Conservation (phyloP, 2,888 invertebrate species). For the Drosophila affinis region DNA sequence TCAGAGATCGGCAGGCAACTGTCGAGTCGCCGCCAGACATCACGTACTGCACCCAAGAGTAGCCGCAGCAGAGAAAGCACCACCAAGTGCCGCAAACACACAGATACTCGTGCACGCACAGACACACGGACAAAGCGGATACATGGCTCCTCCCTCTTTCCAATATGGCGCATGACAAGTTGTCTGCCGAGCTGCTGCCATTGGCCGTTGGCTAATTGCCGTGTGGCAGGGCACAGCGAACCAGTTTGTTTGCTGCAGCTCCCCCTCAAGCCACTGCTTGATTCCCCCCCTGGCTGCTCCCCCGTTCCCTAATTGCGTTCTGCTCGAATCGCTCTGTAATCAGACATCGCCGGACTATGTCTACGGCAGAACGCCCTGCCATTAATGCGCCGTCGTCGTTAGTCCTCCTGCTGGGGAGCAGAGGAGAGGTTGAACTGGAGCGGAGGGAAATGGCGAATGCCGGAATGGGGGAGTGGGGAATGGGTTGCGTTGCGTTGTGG, state of each 20-base stretch:
- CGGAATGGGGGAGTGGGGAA: background rate
- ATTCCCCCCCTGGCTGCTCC: slow-evolving; percentile 3
- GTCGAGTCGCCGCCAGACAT: slow-evolving; percentile 57
- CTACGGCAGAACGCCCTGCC: slow-evolving; percentile 55
- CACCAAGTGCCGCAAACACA: background rate
- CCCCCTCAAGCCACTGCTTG: background rate
- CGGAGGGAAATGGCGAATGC: background rate
- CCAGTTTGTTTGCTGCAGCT: no score
- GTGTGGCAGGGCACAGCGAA: slow-evolving; percentile 23
- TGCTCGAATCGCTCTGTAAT: slow-evolving; percentile 77
- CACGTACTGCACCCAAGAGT: slow-evolving; percentile 66
- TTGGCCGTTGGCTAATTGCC: slow-evolving; percentile 72
- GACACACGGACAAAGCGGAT: background rate
- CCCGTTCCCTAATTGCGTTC: slow-evolving; percentile 76
- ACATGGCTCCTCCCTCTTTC: no score
- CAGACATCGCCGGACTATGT: slow-evolving; percentile 63
- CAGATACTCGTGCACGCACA: background rate
- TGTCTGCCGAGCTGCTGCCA: no score
- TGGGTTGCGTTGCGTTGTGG: background rate
- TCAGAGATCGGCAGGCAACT: slow-evolving; percentile 80
- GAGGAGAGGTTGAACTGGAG: background rate
- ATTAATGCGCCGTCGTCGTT: slow-evolving; percentile 55
- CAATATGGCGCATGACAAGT: no score
- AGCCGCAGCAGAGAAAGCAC: background rate
- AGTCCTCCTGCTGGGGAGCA: background rate